A percentile compares a stretch with the other conserved stretches of the same genome.
Conservation (phyloP, 2,888 invertebrate genomes). For the Chaetogeoica ovagalla region DNA sequence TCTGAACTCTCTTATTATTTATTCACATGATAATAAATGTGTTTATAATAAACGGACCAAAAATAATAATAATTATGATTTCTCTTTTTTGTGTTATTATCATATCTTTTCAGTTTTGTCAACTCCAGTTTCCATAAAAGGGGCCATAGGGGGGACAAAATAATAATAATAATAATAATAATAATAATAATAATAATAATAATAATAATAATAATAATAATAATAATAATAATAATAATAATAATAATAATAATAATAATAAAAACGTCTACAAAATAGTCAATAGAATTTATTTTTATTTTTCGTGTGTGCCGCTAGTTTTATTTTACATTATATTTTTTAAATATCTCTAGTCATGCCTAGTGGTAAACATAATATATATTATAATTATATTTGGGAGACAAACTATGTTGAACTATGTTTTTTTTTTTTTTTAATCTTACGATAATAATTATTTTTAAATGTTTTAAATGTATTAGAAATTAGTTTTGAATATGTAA, state of each 20-base stretch:
- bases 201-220: too few relatives aligned
- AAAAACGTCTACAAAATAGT: conserved; percentile 14
- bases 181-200: too few relatives aligned
- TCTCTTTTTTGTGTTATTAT: background rate
- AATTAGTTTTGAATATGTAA: conserved; percentile 5
- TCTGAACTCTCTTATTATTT: background rate
- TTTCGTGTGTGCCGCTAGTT: conserved; percentile 51
- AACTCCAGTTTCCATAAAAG: conserved; percentile 10
- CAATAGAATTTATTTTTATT: conserved; percentile 30
- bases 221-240: too few relatives aligned
- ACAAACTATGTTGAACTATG: conserved; percentile 16
- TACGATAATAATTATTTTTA: background rate
- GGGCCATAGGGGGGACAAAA: too few relatives aligned
- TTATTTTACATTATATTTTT: conserved; percentile 31
- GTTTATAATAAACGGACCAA: conserved; percentile 8
- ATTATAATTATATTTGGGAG: conserved; percentile 6
- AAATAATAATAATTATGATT: background rate
- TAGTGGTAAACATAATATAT: conserved; percentile 41
- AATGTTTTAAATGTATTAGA: conserved; percentile 11
- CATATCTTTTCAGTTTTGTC: conserved; percentile 23
- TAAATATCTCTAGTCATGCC: conserved; percentile 49
- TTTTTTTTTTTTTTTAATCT: conserved; percentile 26
- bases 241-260: too few relatives aligned
- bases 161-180: too few relatives aligned
- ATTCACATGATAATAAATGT: too few relatives aligned